These are phyloP conservation scores for Pleuronectes platessa DNA, from an alignment of 2,113 vertebrate species.

Conservation along the genomic window DNA sequence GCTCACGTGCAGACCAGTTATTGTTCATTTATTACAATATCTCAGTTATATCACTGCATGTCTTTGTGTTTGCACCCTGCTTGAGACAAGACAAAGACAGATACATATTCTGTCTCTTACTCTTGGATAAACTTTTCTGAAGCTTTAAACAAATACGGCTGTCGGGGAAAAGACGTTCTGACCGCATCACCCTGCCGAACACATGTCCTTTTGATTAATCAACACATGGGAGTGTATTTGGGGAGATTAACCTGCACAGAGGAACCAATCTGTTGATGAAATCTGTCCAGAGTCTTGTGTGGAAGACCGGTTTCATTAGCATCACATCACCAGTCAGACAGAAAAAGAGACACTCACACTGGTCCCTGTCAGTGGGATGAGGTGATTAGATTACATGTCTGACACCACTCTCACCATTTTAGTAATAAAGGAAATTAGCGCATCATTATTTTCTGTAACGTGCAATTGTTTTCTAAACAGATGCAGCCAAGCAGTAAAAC, in stretches of 20 bases:
- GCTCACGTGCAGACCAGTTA: not conserved
- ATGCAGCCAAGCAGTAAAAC: not conserved
- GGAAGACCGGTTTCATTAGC: conserved; percentile 5
- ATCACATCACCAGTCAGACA: conserved; percentile 2
- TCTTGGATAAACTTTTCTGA: not conserved
- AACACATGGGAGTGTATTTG: conserved; percentile 22
- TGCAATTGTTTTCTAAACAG: not conserved
- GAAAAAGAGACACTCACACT: not conserved
- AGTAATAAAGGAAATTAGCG: too few species aligned
- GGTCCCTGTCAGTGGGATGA: not conserved
- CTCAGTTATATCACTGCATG: not conserved
- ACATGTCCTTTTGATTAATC: conserved; percentile 28
- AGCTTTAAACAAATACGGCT: not conserved
- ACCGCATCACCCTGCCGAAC: not conserved
- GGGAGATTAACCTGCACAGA: conserved; percentile 1
- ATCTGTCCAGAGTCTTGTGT: conserved; percentile 23
- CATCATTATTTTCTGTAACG: too few species aligned
- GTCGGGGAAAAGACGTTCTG: not conserved
- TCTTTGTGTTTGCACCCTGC: too few species aligned
- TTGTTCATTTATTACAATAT: not conserved
- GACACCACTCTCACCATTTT: too few species aligned
- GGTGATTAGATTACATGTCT: not conserved
- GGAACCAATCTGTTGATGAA: conserved; percentile 37
- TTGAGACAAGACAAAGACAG: not conserved
- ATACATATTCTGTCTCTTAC: not conserved